phyloP scores from a whole-genome alignment of 1,140 invertebrate genomes.

The Microplitis demolitor region DNA sequence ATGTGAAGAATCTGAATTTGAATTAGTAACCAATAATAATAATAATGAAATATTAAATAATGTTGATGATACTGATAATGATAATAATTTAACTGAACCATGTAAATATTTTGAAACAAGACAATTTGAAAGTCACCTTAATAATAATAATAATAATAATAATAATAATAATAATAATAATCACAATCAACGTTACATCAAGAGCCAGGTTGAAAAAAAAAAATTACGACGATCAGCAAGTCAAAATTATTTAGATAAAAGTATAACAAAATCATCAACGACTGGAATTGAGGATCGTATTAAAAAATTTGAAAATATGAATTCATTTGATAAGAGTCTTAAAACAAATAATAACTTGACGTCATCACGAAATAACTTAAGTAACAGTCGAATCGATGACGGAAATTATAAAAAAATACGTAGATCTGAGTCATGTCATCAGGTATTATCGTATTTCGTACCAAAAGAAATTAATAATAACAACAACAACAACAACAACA shows the following conservation, averaged over 20 bases:
- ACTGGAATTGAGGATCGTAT: conserved; percentile 49
- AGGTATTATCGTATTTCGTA: conserved; percentile 35
- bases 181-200: conserved; percentile 21
- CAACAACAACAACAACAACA: too few species aligned
- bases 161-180: conserved; percentile 28
- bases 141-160: conserved; percentile 32
- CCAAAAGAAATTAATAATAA: too few species aligned
- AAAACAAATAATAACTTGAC: conserved; percentile 35
- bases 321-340: conserved; percentile 43
- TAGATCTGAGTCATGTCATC: conserved; percentile 56
- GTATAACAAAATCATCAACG: conserved; percentile 55
- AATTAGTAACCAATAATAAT: neutral
- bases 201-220: conserved; percentile 42
- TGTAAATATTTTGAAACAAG: conserved; percentile 20
- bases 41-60: conserved; percentile 18
- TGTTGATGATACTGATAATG: neutral
- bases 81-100: neutral
- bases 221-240: conserved; percentile 38
- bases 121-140: conserved; percentile 34
- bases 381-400: neutral
- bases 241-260: conserved; percentile 36
- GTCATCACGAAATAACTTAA: conserved; percentile 25
- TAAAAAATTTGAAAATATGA: conserved; percentile 55
- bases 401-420: conserved; percentile 40
- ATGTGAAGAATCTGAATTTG: neutral